Evolutionary conservation across 2,888 invertebrate genomes (phyloP).

Genomic region (Acanthoscelides obtectus): DNA sequence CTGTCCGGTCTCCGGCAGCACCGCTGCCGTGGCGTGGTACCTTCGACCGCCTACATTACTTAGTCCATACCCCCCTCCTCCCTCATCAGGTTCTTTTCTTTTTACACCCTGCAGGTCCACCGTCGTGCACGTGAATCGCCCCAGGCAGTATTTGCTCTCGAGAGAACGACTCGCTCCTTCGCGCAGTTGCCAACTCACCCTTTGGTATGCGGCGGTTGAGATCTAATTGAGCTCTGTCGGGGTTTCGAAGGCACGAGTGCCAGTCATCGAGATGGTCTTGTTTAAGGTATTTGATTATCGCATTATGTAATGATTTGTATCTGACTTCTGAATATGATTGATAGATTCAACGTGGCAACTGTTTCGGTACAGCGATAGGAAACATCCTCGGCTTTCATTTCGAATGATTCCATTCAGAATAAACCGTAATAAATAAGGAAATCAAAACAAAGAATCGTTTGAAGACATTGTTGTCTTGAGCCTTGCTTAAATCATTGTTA

Average conservation of each 20-base stretch:
- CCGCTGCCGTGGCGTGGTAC: slow-evolving; percentile 10
- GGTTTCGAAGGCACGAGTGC: not conserved
- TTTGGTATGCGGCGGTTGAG: not conserved
- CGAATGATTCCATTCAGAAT: too few species aligned
- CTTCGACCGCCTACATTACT: slow-evolving; percentile 37
- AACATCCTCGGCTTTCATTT: too few species aligned
- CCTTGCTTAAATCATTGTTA: too few species aligned
- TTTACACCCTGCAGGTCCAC: slow-evolving; percentile 37
- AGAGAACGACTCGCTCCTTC: not conserved
- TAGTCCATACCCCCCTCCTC: slow-evolving; percentile 29
- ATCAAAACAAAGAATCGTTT: too few species aligned
- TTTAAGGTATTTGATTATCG: not conserved
- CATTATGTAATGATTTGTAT: not conserved
- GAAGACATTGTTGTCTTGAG: too few species aligned
- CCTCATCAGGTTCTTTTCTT: slow-evolving; percentile 34
- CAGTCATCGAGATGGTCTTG: not conserved
- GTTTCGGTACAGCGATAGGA: too few species aligned
- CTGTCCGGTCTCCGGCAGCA: slow-evolving; percentile 33
- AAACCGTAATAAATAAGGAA: too few species aligned
- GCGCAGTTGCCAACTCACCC: not conserved
- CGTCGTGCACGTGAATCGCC: slow-evolving; percentile 47
- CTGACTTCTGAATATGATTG: not conserved
- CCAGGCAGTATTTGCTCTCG: slow-evolving; percentile 29
- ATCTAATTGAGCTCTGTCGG: not conserved
- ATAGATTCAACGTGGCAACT: too few species aligned